Evolutionary conservation across 2,888 invertebrate genomes (phyloP).

Genomic region (Scaptomyza flava): DNA sequence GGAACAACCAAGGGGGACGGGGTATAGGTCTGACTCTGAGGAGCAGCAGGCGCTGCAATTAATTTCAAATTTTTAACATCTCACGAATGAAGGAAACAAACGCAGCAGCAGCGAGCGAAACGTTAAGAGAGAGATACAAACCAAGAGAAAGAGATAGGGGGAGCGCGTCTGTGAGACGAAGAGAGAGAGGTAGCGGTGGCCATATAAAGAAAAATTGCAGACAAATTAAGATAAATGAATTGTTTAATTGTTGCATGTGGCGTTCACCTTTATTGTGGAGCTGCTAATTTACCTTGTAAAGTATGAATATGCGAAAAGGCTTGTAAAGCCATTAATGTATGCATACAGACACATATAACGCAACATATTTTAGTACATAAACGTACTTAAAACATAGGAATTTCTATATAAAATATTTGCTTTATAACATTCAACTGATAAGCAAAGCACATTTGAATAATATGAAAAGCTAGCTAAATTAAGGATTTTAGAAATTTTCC

Average conservation of each 20-base stretch:
- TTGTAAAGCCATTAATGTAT: constrained; percentile 11
- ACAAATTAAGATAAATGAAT: constrained; percentile 82
- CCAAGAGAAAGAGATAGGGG: neutral
- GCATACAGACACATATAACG: neutral
- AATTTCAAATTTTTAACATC: constrained; percentile 76
- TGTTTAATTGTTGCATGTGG: constrained; percentile 77
- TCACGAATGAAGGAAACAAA: constrained; percentile 40
- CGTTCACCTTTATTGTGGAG: constrained; percentile 34
- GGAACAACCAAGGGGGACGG: neutral
- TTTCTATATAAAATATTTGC: too few relatives aligned
- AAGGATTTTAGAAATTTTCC: too few relatives aligned
- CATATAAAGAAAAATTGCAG: constrained; percentile 57
- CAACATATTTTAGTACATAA: neutral
- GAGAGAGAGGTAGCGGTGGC: neutral
- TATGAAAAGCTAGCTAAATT: too few relatives aligned
- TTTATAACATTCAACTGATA: too few relatives aligned
- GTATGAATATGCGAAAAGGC: constrained; percentile 41
- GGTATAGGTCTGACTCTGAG: constrained; percentile 19
- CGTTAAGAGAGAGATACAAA: neutral
- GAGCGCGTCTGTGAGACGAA: neutral
- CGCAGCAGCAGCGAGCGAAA: constrained; percentile 18
- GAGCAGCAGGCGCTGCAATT: constrained; percentile 70
- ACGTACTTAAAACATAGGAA: too few relatives aligned
- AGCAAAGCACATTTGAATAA: too few relatives aligned
- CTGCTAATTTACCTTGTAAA: constrained; percentile 67